phyloP scores from a whole-genome alignment of 53 echinoderm and acorn worm species.

The Crossaster papposus region DNA sequence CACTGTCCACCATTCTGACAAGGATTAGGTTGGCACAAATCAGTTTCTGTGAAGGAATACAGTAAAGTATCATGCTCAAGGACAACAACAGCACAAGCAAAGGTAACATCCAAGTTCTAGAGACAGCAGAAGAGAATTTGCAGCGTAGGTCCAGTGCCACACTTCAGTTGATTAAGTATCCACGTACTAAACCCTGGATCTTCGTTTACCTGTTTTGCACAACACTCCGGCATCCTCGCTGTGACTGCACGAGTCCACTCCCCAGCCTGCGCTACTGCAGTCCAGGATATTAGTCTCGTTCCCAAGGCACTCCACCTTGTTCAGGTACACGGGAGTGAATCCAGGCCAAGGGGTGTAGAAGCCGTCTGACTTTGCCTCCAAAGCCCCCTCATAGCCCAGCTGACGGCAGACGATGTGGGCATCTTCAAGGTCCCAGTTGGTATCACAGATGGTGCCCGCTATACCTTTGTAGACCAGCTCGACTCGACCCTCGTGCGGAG shows the following conservation, averaged over 20 bases:
- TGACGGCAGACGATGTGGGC: constrained; percentile 38
- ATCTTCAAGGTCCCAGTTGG: constrained; percentile 25
- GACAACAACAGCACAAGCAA: too few relatives aligned
- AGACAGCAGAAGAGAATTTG: not conserved
- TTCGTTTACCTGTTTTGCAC: not conserved
- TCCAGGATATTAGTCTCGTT: not conserved
- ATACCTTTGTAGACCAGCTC: not conserved
- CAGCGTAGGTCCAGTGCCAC: not conserved
- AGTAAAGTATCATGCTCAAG: not conserved
- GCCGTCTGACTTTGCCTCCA: not conserved
- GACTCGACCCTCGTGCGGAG: not conserved
- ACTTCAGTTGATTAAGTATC: too few relatives aligned
- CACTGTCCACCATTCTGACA: not conserved
- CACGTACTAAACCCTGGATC: too few relatives aligned
- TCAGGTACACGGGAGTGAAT: too few relatives aligned
- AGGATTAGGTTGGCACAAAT: not conserved
- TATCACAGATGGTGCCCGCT: constrained; percentile 43
- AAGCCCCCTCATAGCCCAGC: constrained; percentile 1
- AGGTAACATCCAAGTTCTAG: not conserved
- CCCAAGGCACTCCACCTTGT: not conserved
- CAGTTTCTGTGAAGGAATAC: not conserved
- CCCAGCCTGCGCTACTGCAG: not conserved
- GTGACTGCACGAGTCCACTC: not conserved
- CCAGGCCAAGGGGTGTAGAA: too few relatives aligned
- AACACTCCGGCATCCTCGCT: not conserved